A percentile compares a stretch with the other conserved stretches of the same genome.
These are phyloP conservation scores for Acrossocheilus wenchowensis DNA, from an alignment of 2,797 vertebrate genomes.

Conservation along the genomic window DNA sequence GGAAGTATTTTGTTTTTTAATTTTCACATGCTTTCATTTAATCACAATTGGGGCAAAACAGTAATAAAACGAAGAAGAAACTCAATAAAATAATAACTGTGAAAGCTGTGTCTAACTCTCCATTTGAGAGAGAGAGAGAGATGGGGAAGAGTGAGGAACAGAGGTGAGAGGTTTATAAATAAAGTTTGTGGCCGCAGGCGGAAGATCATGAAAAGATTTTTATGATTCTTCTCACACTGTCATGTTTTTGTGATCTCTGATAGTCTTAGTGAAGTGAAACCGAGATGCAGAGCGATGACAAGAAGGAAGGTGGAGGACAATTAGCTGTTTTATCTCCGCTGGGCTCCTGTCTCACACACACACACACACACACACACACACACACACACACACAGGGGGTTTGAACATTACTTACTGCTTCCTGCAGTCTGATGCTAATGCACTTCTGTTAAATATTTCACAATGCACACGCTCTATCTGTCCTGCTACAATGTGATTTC, in stretches of 20 bases:
- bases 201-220: neutral
- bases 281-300: neutral
- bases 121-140: neutral
- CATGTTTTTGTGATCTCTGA: slow-evolving; percentile 21
- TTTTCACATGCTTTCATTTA: no score
- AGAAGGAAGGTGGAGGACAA: neutral
- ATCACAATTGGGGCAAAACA: no score
- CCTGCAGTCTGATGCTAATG: slow-evolving; percentile 75
- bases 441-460: slow-evolving; percentile 82
- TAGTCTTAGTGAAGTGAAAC: slow-evolving; percentile 22
- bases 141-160: neutral
- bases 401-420: slow-evolving; percentile 22
- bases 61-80: neutral
- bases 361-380: no score
- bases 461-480: slow-evolving; percentile 60
- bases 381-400: neutral
- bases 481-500: neutral
- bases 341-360: neutral
- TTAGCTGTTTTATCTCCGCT: neutral
- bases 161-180: slow-evolving; percentile 20
- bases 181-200: neutral
- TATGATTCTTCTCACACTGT: neutral
- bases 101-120: neutral
- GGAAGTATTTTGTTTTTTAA: no score
- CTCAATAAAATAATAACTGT: neutral